Evolutionary conservation across 2,888 invertebrate genomes (phyloP), one percentile per base, ranked within the genome.

Genomic region (Micoletzkya japonica): DNA sequence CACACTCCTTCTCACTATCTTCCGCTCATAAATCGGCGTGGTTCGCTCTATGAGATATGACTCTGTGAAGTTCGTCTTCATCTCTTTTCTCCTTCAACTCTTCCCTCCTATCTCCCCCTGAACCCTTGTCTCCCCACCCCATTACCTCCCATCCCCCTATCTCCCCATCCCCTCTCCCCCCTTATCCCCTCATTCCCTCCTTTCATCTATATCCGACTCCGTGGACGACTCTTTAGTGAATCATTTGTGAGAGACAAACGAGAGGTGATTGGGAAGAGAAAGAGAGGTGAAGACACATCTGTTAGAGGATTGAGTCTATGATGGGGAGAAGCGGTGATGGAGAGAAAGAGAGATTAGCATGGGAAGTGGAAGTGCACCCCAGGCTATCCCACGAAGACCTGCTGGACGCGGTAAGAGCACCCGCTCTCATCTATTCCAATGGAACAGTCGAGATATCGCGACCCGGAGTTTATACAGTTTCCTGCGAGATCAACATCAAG

Each of bases 371-470:
- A n/a, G n/a, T n/a, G n/a, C 17, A 34, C 81, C 80, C 79, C 76
- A 83, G 83, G 82, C 72, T 83, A 71, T 75, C 79, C 30, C 81
- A 81, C 71, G 83, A 83, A 66, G 82, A 83, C 70, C 74, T 83
- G 1, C 78, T 83, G 7, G 76, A 81, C 24, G 73, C 78, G 1
- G 77, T 83, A 3, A 73, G 81, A 10, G 79, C 83, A 0, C 81
- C 83, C 1, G 81, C 75, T 0, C 66, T 79, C 17, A 75, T 83
- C 24, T 76, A 75, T 66, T 20, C 69, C 26, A 82, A 83, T 73
- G 83, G 83, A 7, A 83, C 83, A 0, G 77, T 84, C 2, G 80
- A 81, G 63, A 76, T 78, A 6, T 75, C 76, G 49, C 77, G 81
- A 68, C 84, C 84, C 26, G 80, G 79, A 0, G 83, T 84, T 14